Evolutionary conservation across 1,140 invertebrate genomes (phyloP).

Genomic region (Subanguina moxae): DNA sequence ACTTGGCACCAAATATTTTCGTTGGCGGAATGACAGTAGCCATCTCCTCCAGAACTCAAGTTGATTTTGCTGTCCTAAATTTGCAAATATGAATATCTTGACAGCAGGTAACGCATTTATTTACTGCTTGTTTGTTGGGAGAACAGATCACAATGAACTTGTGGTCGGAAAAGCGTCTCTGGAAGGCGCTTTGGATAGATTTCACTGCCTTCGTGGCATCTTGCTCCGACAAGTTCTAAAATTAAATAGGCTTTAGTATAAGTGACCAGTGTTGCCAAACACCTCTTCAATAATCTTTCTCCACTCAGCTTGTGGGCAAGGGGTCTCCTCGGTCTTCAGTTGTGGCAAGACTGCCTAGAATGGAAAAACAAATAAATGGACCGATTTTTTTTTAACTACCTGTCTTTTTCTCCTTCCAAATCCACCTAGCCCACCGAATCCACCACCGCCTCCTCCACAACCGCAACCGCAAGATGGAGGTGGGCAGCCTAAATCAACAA

Average conservation of each 20-base stretch:
- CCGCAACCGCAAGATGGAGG: too few species aligned
- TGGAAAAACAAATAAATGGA: too few species aligned
- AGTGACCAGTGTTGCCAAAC: neutral
- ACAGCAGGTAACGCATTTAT: neutral
- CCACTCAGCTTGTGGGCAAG: conserved; percentile 23
- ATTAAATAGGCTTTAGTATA: neutral
- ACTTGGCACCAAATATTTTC: conserved; percentile 23
- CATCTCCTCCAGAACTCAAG: conserved; percentile 19
- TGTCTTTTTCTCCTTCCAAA: too few species aligned
- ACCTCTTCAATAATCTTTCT: conserved; percentile 19
- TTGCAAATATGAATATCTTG: neutral
- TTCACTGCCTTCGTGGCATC: conserved; percentile 17
- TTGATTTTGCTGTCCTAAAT: conserved; percentile 6
- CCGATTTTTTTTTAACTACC: too few species aligned
- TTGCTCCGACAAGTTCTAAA: conserved; percentile 13
- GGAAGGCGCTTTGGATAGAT: conserved; percentile 19
- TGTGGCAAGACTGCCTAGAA: conserved; percentile 17
- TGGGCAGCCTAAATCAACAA: too few species aligned
- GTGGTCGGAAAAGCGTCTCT: conserved; percentile 13
- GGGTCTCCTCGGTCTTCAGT: conserved; percentile 15
- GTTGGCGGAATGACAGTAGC: conserved; percentile 22
- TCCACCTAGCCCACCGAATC: too few species aligned
- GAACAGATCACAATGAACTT: conserved; percentile 23
- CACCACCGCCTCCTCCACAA: too few species aligned
- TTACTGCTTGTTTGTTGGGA: neutral